phyloP scores from a whole-genome alignment of 2,113 vertebrate species.

The Dasypus novemcinctus region DNA sequence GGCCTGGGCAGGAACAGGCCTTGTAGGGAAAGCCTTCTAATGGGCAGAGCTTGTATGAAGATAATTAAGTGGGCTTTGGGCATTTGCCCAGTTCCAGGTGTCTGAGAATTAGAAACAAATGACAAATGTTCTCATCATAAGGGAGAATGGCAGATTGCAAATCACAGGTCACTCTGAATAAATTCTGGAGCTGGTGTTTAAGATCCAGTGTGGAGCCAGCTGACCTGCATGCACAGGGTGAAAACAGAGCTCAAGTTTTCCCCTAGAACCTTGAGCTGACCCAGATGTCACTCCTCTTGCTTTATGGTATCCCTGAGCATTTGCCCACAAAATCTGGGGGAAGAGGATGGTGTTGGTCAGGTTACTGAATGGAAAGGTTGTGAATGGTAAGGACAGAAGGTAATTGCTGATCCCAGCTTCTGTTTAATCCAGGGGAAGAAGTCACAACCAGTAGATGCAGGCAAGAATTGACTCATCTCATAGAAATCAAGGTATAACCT shows the following conservation, averaged over 20 bases:
- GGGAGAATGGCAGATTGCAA: slow-evolving; percentile 71
- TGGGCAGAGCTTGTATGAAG: slow-evolving; percentile 62
- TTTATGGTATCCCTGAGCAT: neutral
- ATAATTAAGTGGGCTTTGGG: slow-evolving; percentile 70
- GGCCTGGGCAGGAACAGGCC: slow-evolving; percentile 18
- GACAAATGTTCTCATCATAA: slow-evolving; percentile 79
- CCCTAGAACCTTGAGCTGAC: neutral
- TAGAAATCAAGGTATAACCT: neutral
- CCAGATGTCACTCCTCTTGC: neutral
- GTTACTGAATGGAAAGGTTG: neutral
- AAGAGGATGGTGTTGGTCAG: neutral
- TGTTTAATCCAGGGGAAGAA: neutral
- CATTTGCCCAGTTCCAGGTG: slow-evolving; percentile 73
- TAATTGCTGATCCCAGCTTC: neutral
- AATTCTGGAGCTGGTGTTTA: slow-evolving; percentile 51
- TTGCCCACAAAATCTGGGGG: neutral
- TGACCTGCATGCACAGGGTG: neutral
- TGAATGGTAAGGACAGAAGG: neutral
- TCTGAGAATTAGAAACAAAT: slow-evolving; percentile 66
- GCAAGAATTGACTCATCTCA: neutral
- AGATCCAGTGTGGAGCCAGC: slow-evolving; percentile 10
- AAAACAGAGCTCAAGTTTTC: neutral
- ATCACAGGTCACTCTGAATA: slow-evolving; percentile 71
- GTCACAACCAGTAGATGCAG: neutral
- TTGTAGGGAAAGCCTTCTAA: slow-evolving; percentile 65